These are phyloP conservation scores for Drepanosiphum platanoidis DNA, from an alignment of 2,888 invertebrate species.

Conservation along the genomic window DNA sequence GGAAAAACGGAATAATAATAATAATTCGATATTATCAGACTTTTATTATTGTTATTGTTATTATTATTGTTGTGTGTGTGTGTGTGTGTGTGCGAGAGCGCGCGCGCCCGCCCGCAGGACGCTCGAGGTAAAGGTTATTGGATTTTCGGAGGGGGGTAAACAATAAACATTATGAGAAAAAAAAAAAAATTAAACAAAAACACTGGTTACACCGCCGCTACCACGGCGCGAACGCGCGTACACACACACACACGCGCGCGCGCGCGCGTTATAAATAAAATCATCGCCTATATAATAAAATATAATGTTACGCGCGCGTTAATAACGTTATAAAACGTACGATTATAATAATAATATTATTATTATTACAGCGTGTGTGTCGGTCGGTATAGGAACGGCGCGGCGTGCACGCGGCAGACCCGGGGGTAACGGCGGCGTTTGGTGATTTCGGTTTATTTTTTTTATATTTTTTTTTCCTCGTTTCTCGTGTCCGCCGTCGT, in stretches of 20 bases:
- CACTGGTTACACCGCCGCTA: background rate
- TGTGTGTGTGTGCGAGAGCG: too few species aligned
- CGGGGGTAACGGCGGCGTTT: background rate
- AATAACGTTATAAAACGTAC: too few species aligned
- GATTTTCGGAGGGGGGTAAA: background rate
- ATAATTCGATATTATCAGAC: conserved; percentile 15
- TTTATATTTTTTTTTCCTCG: background rate
- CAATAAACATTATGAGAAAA: background rate
- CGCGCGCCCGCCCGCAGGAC: background rate
- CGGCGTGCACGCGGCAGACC: background rate
- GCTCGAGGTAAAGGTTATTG: conserved; percentile 28
- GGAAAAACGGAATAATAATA: background rate
- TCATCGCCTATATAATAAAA: background rate
- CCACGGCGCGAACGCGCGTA: background rate
- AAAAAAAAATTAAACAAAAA: background rate
- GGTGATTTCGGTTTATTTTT: background rate
- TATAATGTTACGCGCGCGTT: background rate
- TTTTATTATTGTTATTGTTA: conserved; percentile 20
- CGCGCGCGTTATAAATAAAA: background rate
- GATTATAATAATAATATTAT: background rate
- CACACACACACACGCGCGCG: too few species aligned
- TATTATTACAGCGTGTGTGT: background rate
- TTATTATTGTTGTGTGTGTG: conserved; percentile 11
- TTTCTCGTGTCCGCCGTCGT: too few species aligned
- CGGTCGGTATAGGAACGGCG: too few species aligned